Conservation (phyloP, 1,140 invertebrate species). For the Penaeus indicus region DNA sequence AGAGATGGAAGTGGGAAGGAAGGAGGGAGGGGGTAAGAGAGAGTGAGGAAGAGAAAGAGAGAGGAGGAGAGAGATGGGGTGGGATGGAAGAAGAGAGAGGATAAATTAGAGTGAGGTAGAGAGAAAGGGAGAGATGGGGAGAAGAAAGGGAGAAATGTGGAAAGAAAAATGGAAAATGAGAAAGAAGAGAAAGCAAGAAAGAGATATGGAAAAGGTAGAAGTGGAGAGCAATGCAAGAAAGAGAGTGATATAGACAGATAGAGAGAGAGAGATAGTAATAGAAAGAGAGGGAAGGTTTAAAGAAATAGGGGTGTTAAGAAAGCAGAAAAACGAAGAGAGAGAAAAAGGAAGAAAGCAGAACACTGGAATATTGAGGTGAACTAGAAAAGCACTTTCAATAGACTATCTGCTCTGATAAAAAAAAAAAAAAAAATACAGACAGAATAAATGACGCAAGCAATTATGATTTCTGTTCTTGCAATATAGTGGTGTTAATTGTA, state of each 20-base stretch:
- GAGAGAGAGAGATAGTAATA: slow-evolving; percentile 3
- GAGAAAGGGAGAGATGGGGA: slow-evolving; percentile 5
- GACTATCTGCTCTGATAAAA: no score
- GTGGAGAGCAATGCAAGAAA: neutral
- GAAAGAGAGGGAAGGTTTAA: neutral
- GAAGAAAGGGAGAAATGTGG: neutral
- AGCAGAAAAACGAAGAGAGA: neutral
- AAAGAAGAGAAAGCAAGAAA: neutral
- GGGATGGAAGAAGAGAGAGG: slow-evolving; percentile 7
- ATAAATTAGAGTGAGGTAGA: slow-evolving; percentile 26
- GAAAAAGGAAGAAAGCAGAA: neutral
- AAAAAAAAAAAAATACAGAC: no score
- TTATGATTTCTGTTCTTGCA: no score
- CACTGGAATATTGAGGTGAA: no score
- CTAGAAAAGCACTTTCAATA: no score
- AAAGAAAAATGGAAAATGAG: neutral
- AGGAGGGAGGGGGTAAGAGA: neutral
- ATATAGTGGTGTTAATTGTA: no score
- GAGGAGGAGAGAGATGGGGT: neutral
- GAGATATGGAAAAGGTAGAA: neutral
- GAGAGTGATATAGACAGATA: neutral
- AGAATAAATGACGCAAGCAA: no score
- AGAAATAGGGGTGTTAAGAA: neutral
- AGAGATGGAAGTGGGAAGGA: neutral
- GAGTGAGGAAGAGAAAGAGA: no score